Conservation (phyloP, 2,888 invertebrate genomes). For the Harpalus rufipes region DNA sequence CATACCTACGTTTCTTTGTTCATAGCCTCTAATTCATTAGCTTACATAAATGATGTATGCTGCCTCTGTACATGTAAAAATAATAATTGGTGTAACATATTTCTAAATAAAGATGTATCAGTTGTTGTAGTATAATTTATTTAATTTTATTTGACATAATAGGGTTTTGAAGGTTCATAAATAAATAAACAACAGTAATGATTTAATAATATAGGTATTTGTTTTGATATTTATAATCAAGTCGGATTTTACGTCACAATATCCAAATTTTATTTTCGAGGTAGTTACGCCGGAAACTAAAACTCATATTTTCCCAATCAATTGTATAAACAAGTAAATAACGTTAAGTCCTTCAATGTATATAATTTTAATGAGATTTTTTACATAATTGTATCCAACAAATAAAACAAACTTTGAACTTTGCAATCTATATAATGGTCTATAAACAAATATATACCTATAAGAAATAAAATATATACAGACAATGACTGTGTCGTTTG, state of each 20-base stretch:
- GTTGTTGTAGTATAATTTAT: slow-evolving; percentile 25
- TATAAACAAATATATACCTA: slow-evolving; percentile 65
- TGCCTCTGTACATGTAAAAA: background rate
- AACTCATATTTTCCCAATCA: slow-evolving; percentile 1
- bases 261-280: slow-evolving; percentile 20
- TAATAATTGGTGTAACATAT: background rate
- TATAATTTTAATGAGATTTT: slow-evolving; percentile 63
- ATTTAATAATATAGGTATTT: slow-evolving; percentile 4
- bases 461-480: slow-evolving; percentile 65
- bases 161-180: slow-evolving; percentile 34
- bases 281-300: slow-evolving; percentile 23
- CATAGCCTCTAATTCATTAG: no score
- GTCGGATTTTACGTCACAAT: slow-evolving; percentile 2
- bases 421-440: slow-evolving; percentile 63
- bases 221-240: slow-evolving; percentile 5
- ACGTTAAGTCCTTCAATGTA: slow-evolving; percentile 31
- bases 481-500: slow-evolving; percentile 58
- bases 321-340: slow-evolving; percentile 34
- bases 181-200: slow-evolving; percentile 48
- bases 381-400: slow-evolving; percentile 62
- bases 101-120: slow-evolving; percentile 24
- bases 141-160: slow-evolving; percentile 48
- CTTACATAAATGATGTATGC: background rate
- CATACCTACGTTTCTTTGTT: no score
- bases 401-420: slow-evolving; percentile 66